Percentiles rank a stretch among this genome's conserved stretches.
Conservation (phyloP, 23 tunicate genomes). For the Botrylloides violaceus region DNA sequence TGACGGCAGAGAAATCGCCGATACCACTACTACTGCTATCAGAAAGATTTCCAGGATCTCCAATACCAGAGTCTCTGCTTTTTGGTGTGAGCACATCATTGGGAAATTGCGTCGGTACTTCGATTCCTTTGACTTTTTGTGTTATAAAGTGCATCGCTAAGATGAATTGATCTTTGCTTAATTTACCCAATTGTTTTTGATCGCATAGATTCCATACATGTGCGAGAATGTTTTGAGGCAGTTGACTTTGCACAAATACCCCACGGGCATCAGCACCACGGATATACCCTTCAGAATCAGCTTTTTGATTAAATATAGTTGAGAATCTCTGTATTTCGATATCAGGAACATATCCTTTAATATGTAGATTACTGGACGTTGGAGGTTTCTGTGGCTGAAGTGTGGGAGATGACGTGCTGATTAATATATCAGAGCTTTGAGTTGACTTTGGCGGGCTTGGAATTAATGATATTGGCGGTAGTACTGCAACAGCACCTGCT, state of each 20-base stretch:
- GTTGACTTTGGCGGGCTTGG: neutral
- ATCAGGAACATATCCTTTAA: conserved; percentile 18
- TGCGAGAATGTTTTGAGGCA: conserved; percentile 76
- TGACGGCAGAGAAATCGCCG: conserved; percentile 59
- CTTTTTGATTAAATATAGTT: conserved; percentile 58
- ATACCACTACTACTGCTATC: conserved; percentile 77
- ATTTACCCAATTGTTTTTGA: conserved; percentile 49
- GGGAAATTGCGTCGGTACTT: conserved; percentile 61
- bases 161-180: conserved; percentile 85
- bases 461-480: conserved; percentile 32
- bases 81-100: conserved; percentile 43
- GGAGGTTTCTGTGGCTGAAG: neutral
- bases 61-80: conserved; percentile 65
- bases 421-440: neutral
- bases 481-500: conserved; percentile 66
- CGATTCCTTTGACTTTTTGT: conserved; percentile 81
- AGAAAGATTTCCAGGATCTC: conserved; percentile 66
- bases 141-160: conserved; percentile 95
- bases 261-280: conserved; percentile 73
- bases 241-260: conserved; percentile 83
- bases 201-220: conserved; percentile 96
- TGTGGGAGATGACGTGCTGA: neutral
- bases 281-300: conserved; percentile 50
- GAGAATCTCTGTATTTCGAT: conserved; percentile 30
- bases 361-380: neutral